Conservation (phyloP, 2,113 vertebrate species). For the Lontra canadensis region DNA sequence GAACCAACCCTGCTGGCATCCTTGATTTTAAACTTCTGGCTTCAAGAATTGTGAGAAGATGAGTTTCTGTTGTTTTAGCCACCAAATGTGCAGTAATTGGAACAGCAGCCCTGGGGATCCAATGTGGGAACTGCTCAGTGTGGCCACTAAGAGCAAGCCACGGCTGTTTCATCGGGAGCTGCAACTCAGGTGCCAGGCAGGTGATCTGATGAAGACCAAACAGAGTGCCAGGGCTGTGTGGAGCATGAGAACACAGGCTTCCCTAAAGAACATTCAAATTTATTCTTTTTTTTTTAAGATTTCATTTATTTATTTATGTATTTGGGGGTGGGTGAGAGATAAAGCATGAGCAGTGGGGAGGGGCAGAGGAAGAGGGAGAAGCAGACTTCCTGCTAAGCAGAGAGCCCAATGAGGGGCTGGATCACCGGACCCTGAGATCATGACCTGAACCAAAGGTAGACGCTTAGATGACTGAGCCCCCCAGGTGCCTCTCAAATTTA, state of each 20-base stretch:
- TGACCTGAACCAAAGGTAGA: no score
- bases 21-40: neutral
- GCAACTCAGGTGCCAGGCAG: neutral
- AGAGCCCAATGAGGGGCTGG: no score
- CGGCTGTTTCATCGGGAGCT: no score
- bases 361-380: no score
- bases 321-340: no score
- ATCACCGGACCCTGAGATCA: no score
- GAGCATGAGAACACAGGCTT: neutral
- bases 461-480: no score
- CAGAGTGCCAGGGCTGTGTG: neutral
- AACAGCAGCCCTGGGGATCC: neutral
- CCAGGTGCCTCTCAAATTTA: no score
- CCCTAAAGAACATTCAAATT: neutral
- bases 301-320: no score
- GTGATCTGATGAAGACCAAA: neutral
- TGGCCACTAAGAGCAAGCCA: fast-evolving
- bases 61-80: neutral
- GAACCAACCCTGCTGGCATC: neutral
- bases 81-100: neutral
- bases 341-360: no score
- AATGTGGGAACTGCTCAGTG: fast-evolving
- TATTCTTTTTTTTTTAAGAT: neutral
- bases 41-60: neutral
- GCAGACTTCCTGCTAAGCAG: no score